Base-by-base conservation (phyloP, 1,140 invertebrate species). In the Drosophila biarmipes region DNA sequence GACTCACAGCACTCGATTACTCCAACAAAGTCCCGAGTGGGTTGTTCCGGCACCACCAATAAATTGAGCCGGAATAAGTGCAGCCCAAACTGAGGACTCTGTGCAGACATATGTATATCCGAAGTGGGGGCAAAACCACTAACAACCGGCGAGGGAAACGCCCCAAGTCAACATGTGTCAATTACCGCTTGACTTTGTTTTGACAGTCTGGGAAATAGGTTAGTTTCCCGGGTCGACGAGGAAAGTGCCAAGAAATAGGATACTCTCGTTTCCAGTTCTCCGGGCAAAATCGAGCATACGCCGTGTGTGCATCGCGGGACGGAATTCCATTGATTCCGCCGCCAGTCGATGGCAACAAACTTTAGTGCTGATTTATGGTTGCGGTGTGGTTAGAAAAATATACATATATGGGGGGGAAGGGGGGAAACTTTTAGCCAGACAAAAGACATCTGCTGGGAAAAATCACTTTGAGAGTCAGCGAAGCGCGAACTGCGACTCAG, bases 181-280 rank as follows among this genome's bases (percentile, higher is more conserved):
- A 87, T 87, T 87, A 89, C 79, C 62, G 73, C 61, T 89, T 87
- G 82, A 69, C 75, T 79, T 76, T 87, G 71, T 73, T 89, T 89
- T 82, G 84, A 79, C 75, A 89, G 66, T 64, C 68, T 68, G 82
- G 78, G 82, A 69, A 81, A 87, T 81, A 62, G 62, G 64, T 78
- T 87, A 45, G 52, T 37, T 71, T 64, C 34, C 40, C 11, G 34
- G 38, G 35, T 52, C 24, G 24, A 10, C 14, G 29, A 34, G 19
- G 15, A n/a, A 19, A 34, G 66, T 54, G 53, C 6, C 27, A 2
- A 14, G 38, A 51, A 71, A 72, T 43, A n/a, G 64, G 21, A 72
- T 37, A 69, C 27, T 38, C 64, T 35, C 37, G 27, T 15, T 55
- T 40, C 42, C 40, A 51, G 24, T 15, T 48, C 21, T 43, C 12